Evolutionary conservation across 2,113 vertebrate genomes (phyloP), one percentile per base, ranked within the genome.

Genomic region (Terrapene triunguis): DNA sequence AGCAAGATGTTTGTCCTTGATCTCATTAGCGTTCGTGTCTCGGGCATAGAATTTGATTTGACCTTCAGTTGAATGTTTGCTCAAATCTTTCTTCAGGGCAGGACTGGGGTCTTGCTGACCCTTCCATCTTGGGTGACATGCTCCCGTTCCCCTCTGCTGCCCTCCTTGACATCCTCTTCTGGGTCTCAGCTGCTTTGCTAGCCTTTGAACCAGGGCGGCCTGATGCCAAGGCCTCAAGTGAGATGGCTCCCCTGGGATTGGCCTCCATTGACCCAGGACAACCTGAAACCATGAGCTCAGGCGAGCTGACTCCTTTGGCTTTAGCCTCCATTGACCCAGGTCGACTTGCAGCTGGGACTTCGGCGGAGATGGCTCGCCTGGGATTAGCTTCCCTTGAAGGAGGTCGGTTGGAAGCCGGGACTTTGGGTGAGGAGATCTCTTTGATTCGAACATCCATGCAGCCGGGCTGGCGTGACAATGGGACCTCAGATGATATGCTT

Each of bases 351-450:
- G 38, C 1, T 0, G 87, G 38, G 50, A 21, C 25, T 51, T 62
- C 88, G 1, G 6, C 72, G 0, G 6, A 57, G 47, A 50, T 12
- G 5, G 85, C 35, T 16, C 42, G 53, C 65, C 1, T 17, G 9
- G 93, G 42, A 2, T 48, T 16, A 6, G 29, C 7, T 10, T 80
- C 48, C 6, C 80, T 57, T 0, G 11, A 42, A n/a, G 79, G 0
- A 3, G 35, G 19, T 4, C 10, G 74, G 57, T 1, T 21, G 0
- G 4, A 10, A 2, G 78, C 8, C 1, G 80, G 48, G 55, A 9
- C 10, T 69, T 83, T 19, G 65, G 80, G 51, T 0, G 9, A 22
- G 3, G 24, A 0, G 5, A 6, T 0, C 0, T 54, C 89, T n/a
- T 69, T 1, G 1, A 14, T 0, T 2, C 6, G 47, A 13, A 38